phyloP scores from a whole-genome alignment of 2,113 vertebrate genomes.

The Peucedramus taeniatus region DNA sequence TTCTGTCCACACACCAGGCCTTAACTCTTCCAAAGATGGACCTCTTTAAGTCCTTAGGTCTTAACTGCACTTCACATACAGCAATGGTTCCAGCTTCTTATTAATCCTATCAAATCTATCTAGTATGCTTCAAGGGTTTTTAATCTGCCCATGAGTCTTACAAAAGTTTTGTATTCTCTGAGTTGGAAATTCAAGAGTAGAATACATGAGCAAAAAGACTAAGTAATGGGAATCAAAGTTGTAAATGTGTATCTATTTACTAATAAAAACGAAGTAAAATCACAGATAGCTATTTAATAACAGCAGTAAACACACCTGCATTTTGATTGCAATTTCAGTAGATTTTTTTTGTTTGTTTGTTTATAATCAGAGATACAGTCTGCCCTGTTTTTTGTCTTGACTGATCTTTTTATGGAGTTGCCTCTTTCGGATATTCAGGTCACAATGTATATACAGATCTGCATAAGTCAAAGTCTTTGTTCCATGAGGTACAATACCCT shows the following conservation, averaged over 20 bases:
- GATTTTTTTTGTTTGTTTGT: background rate
- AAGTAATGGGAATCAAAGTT: background rate
- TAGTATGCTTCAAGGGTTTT: background rate
- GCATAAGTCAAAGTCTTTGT: background rate
- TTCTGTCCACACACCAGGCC: background rate
- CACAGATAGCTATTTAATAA: background rate
- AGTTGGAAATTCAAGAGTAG: background rate
- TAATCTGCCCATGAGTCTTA: background rate
- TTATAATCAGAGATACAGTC: background rate
- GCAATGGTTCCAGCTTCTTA: background rate
- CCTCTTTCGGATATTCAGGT: background rate
- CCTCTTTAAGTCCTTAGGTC: background rate
- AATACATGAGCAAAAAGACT: background rate
- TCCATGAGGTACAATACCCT: background rate
- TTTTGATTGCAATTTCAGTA: background rate
- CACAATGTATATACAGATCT: background rate
- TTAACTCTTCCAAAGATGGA: background rate
- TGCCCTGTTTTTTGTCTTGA: background rate
- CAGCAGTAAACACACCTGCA: background rate
- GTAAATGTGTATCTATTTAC: background rate
- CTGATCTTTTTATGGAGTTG: background rate
- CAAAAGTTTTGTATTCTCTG: background rate
- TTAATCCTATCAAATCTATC: background rate
- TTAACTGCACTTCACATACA: background rate
- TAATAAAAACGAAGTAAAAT: background rate